Percentiles rank a stretch among this genome's conserved stretches.
Conservation (phyloP, 1,140 invertebrate genomes). For the Lepidurus arcticus region DNA sequence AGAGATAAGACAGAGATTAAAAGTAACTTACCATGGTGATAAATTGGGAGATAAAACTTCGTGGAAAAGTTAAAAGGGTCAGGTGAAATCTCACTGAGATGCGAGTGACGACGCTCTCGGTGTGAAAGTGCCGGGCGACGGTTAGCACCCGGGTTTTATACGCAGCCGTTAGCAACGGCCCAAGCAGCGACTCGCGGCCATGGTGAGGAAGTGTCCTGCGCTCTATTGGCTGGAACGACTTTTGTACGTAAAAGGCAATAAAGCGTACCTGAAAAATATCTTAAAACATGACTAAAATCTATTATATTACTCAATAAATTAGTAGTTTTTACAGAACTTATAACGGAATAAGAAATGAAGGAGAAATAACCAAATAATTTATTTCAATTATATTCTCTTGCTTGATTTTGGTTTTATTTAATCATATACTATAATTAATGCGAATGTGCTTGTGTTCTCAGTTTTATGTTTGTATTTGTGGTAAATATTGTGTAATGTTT, state of each 20-base stretch:
- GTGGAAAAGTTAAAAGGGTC: not conserved
- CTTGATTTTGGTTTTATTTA: too few relatives aligned
- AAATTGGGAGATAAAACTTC: not conserved
- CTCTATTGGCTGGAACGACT: not conserved
- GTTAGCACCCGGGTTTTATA: not conserved
- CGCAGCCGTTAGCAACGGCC: not conserved
- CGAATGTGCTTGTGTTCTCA: too few relatives aligned
- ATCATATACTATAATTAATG: too few relatives aligned
- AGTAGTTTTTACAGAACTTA: too few relatives aligned
- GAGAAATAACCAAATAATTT: not conserved
- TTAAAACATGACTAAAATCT: not conserved
- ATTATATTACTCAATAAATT: not conserved
- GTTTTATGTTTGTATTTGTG: too few relatives aligned
- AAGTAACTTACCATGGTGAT: not conserved
- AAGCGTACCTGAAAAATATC: not conserved
- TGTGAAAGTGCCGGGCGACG: not conserved
- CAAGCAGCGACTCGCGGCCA: not conserved
- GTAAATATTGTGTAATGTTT: too few relatives aligned
- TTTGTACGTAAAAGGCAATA: constrained; percentile 3
- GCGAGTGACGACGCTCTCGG: constrained; percentile 16
- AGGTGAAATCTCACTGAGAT: not conserved
- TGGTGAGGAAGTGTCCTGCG: not conserved
- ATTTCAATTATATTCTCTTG: not conserved
- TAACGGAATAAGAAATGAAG: not conserved
- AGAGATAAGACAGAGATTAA: not conserved